These are phyloP conservation scores for Acrobasis repandana DNA, from an alignment of 2,888 invertebrate genomes.

Conservation along the genomic window DNA sequence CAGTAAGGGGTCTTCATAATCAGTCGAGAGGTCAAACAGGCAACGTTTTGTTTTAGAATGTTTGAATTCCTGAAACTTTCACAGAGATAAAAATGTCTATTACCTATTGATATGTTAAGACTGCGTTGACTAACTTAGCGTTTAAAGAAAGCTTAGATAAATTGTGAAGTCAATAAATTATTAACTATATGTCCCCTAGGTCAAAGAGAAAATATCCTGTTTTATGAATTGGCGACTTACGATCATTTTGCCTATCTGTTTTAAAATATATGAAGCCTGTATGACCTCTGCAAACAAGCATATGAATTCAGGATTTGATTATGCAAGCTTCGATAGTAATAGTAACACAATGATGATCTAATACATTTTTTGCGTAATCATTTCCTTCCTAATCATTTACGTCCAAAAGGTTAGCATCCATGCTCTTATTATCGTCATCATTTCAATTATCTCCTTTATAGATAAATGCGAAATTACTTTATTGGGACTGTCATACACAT, in stretches of 20 bases:
- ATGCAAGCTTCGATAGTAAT: not conserved
- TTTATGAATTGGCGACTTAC: too few species aligned
- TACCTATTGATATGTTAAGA: too few species aligned
- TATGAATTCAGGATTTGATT: not conserved
- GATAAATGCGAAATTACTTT: conserved; percentile 31
- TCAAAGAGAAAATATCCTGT: too few species aligned
- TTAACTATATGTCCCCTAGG: too few species aligned
- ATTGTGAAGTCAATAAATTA: too few species aligned
- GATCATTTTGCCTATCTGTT: too few species aligned
- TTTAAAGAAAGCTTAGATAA: too few species aligned
- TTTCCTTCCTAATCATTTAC: conserved; percentile 32
- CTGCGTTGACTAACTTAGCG: too few species aligned
- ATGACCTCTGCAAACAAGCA: not conserved
- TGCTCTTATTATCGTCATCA: conserved; percentile 27
- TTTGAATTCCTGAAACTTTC: too few species aligned
- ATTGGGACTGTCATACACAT: conserved; percentile 31
- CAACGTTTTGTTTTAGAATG: too few species aligned
- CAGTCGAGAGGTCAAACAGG: conserved; percentile 24
- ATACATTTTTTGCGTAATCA: not conserved
- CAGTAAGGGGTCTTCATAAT: conserved; percentile 86
- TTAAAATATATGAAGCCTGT: not conserved
- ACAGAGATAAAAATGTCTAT: too few species aligned
- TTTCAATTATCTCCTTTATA: conserved; percentile 25
- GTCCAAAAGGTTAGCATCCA: conserved; percentile 40
- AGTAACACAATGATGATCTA: not conserved